A percentile compares a stretch with the other conserved stretches of the same genome.
Conservation (phyloP, 2,113 vertebrate species). For the Nothoprocta pentlandii region DNA sequence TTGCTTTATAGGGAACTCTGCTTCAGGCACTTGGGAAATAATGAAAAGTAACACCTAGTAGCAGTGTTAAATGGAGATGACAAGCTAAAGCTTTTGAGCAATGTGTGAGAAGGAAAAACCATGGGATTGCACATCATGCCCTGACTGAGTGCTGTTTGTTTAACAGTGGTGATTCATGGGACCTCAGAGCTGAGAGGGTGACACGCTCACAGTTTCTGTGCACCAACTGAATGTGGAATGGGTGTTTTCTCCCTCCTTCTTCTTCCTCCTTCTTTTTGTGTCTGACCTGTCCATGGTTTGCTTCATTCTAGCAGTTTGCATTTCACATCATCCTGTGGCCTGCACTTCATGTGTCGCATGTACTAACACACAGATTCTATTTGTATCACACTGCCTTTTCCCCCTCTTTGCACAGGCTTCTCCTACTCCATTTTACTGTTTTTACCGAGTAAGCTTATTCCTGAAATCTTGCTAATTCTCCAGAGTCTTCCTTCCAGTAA, state of each 20-base stretch:
- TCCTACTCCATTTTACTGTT: not conserved
- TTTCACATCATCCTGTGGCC: not conserved
- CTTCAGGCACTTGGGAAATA: conserved; percentile 27
- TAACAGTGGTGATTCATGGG: conserved; percentile 1
- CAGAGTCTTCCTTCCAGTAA: not conserved
- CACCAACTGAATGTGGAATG: not conserved
- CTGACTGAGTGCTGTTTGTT: not conserved
- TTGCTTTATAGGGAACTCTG: not conserved
- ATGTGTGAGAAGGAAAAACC: not conserved
- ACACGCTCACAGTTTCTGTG: not conserved
- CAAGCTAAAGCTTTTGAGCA: not conserved
- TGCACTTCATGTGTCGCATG: not conserved
- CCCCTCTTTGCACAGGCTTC: not conserved
- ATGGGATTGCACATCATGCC: not conserved
- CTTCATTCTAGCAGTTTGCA: not conserved
- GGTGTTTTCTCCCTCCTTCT: not conserved
- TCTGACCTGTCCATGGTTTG: not conserved
- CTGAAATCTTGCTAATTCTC: not conserved
- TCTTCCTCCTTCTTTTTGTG: not conserved
- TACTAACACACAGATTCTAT: not conserved
- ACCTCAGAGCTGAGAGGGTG: not conserved
- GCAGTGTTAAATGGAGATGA: not conserved
- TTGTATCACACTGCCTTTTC: not conserved
- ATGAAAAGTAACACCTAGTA: conserved; percentile 5
- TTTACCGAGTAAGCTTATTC: not conserved